Evolutionary conservation across 1,140 invertebrate genomes (phyloP), one percentile per base, ranked within the genome.

Genomic region (Macrotrachela quadricornifera): DNA sequence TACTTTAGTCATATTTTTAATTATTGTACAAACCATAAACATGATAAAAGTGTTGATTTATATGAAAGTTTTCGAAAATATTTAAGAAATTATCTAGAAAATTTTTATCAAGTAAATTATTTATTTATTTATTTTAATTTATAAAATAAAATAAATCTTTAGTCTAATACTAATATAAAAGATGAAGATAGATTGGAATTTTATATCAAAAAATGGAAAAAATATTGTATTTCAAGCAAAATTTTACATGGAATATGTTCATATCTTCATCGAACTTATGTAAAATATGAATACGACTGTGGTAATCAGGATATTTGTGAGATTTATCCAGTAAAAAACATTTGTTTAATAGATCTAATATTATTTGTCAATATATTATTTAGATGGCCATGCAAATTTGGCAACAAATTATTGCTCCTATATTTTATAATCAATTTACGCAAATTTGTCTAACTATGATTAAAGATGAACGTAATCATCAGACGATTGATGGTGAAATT

Each of bases 241-340:
- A 90, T 95, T 0, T 72, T 96, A 13, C 88, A 96, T 74, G 91
- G 91, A 4, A 86, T 96, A 45, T 96, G 90, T 73, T 78, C 85
- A 1, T 97, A 97, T 74, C 74, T 97, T 21, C 96, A 97, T 75
- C 77, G 92, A 59, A 91, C 96, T 69, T 97, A 92, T 91, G 91
- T 97, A 0, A 82, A 87, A 59, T 74, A 91, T 57, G 90, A 97
- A 69, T 91, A 86, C 67, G 91, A 96, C 64, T 91, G 96, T 69
- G 90, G 91, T 0, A 76, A 84, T 38, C 91, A 91, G 74, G 83
- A 84, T 54, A 88, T 96, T 57, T 92, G 92, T 70, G 88, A 95
- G 74, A 90, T 95, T 57, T 97, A 96, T 74, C 88, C 70, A 50
- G 73, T 74, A 62, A 61, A 64, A 64, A 30, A 30, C n/a, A 36